Evolutionary conservation across 2,888 invertebrate species (phyloP), one percentile per base, ranked within the genome.

Genomic region (Gymnosoma rotundatum): DNA sequence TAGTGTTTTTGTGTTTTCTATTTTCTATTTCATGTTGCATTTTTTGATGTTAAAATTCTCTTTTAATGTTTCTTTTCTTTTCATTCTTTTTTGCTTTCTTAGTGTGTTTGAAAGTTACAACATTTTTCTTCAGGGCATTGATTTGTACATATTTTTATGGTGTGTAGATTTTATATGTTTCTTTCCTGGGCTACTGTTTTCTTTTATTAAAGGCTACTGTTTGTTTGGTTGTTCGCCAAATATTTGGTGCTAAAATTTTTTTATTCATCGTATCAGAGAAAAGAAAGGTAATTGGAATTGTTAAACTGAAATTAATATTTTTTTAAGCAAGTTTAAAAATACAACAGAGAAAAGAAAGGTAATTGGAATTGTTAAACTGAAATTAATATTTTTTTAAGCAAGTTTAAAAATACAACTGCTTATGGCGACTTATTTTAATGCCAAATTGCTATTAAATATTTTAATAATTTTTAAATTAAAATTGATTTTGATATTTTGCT

Each of bases 61-160:
- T 67, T 67, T 45, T 32, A 70, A 18, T 72, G 54, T 63, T 32
- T 32, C 32, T 32, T 32, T 32, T 32, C 32, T 45, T 66, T 78
- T 12, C 6, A 6, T 42, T 42, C 66, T 32, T 48, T 42, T 63
- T 20, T 20, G 18, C 45, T 54, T 74, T 82, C 32, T 32, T 5
- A 32, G 7, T 32, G 8, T 32, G 7, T 32, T 63, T 38, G 60
- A 78, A 83, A 78, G 80, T 38, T 73, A 67, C 69, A 79, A 72
- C 61, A 79, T 76, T 73, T 80, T 78, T 48, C 80, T 84, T 74
- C 54, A 84, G 81, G 84, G 84, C 81, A 84, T 84, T 81, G 81
- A 84, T 84, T 81, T 81, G 56, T 74, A 73, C 54, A 74, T 63
- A 75, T 63, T 74, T 69, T 67, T 75, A 66, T 78, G 69, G 56